These are phyloP conservation scores for Acanthornis magna DNA, from an alignment of 2,797 vertebrate species.

Conservation along the genomic window DNA sequence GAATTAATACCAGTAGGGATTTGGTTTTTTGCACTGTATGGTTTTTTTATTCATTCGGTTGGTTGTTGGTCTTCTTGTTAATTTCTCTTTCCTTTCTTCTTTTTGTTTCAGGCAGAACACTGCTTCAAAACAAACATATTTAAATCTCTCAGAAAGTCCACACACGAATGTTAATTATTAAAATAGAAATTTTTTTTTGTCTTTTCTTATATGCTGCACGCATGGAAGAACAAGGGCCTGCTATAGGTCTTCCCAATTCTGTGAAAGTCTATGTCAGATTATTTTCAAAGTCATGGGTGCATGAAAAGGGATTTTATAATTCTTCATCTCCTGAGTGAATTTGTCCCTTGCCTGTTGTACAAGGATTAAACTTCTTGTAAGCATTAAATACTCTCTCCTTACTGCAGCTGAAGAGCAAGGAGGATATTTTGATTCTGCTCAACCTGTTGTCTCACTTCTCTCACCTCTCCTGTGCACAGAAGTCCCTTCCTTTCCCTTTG, in stretches of 20 bases:
- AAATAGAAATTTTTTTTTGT: background rate
- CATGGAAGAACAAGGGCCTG: background rate
- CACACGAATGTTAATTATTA: background rate
- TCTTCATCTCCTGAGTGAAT: background rate
- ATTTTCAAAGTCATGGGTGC: background rate
- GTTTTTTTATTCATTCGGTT: fast-evolving
- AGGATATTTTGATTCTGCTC: background rate
- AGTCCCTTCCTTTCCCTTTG: background rate
- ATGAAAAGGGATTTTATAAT: background rate
- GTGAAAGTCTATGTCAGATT: background rate
- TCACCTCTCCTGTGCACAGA: background rate
- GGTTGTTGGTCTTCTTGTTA: fast-evolving
- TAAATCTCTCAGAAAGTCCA: background rate
- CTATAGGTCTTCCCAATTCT: background rate
- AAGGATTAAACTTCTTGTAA: background rate
- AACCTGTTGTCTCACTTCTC: background rate
- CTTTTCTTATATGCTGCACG: background rate
- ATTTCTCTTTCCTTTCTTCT: fast-evolving
- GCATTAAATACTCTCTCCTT: background rate
- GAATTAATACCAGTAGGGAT: background rate
- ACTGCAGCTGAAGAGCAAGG: background rate
- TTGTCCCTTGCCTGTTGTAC: background rate
- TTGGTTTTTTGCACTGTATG: background rate
- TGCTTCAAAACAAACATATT: background rate
- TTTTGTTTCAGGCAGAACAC: background rate